These are phyloP conservation scores for Psittacula cyanocephala DNA, from an alignment of 2,113 vertebrate species.

Conservation along the genomic window DNA sequence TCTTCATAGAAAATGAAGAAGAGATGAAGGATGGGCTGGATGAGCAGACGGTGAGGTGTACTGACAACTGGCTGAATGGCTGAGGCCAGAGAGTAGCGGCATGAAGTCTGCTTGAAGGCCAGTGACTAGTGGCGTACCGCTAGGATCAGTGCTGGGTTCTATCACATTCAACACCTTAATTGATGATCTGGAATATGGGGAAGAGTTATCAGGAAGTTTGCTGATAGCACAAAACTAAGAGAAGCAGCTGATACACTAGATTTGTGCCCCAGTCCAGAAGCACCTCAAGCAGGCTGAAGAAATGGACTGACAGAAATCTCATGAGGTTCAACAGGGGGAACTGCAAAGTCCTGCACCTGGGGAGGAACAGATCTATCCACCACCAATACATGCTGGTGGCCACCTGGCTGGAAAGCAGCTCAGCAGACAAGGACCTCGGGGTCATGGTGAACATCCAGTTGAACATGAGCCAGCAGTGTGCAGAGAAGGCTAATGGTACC, in stretches of 20 bases:
- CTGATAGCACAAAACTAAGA: neutral
- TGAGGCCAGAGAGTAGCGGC: neutral
- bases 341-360: neutral
- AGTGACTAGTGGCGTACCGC: neutral
- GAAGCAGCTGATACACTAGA: neutral
- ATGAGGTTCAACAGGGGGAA: accelerated
- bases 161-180: neutral
- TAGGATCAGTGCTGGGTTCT: neutral
- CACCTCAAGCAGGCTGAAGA: neutral
- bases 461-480: neutral
- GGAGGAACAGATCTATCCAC: neutral
- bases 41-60: neutral
- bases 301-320: neutral
- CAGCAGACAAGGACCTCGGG: neutral
- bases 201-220: neutral
- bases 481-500: neutral
- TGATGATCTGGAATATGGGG: neutral
- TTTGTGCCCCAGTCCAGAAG: neutral
- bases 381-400: neutral
- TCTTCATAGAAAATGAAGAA: neutral
- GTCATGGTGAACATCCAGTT: neutral
- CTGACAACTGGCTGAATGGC: neutral
- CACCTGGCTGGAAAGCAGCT: neutral
- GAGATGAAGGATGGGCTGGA: neutral
- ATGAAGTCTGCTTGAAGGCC: neutral